These are phyloP conservation scores for Atta colombica DNA, from an alignment of 1,140 invertebrate species.

Conservation along the genomic window DNA sequence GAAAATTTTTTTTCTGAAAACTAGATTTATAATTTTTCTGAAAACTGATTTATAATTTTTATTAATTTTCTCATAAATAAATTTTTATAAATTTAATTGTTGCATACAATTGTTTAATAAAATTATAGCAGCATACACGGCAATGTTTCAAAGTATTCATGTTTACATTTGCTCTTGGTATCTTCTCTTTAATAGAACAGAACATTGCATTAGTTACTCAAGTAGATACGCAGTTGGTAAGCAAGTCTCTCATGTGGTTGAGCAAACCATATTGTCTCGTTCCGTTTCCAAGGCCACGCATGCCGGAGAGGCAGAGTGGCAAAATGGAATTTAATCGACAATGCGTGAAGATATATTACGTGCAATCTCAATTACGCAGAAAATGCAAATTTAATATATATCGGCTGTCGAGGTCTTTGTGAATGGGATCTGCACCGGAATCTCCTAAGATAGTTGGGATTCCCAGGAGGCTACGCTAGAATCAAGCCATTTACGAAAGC, in stretches of 20 bases:
- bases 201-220: slow-evolving; percentile 39
- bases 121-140: not conserved
- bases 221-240: slow-evolving; percentile 48
- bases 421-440: slow-evolving; percentile 55
- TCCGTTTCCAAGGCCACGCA: slow-evolving; percentile 44
- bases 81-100: not conserved
- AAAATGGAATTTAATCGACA: slow-evolving; percentile 80
- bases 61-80: not conserved
- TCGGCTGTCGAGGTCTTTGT: slow-evolving; percentile 66
- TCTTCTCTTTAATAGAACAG: slow-evolving; percentile 46
- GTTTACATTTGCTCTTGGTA: slow-evolving; percentile 28
- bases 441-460: slow-evolving; percentile 61
- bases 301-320: slow-evolving; percentile 32
- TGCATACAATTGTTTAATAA: not conserved
- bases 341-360: slow-evolving; percentile 75
- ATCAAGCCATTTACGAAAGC: slow-evolving; percentile 22
- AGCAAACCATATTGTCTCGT: slow-evolving; percentile 55
- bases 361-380: slow-evolving; percentile 74
- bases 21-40: not conserved
- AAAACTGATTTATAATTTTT: not conserved
- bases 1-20: not conserved
- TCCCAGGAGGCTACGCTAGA: slow-evolving; percentile 30
- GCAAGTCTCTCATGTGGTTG: slow-evolving; percentile 52
- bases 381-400: slow-evolving; percentile 79
- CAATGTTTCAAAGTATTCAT: slow-evolving; percentile 11